Percentiles rank a stretch among this genome's conserved stretches.
These are phyloP conservation scores for Mimumesa dahlbomi DNA, from an alignment of 2,888 invertebrate species.

Conservation along the genomic window DNA sequence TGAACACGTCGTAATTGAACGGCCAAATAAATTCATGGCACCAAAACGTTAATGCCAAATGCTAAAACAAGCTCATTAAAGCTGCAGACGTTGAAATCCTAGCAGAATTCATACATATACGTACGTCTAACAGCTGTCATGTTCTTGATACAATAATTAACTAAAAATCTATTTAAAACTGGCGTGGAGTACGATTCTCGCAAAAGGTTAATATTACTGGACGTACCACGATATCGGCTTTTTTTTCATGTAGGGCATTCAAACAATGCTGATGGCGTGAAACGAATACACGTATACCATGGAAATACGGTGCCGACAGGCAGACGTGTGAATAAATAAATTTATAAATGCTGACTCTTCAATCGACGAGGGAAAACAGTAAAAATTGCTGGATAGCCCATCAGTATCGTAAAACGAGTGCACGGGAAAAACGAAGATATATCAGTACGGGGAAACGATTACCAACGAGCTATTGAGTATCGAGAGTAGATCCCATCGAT, in stretches of 20 bases:
- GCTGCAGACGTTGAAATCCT: too few species aligned
- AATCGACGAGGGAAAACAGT: constrained; percentile 13
- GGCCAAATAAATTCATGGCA: constrained; percentile 1
- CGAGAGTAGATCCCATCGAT: constrained; percentile 18
- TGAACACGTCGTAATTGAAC: constrained; percentile 30
- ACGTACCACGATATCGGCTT: too few species aligned
- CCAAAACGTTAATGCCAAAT: background rate
- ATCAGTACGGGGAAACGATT: constrained; percentile 15
- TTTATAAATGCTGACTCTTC: constrained; percentile 31
- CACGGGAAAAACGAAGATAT: constrained; percentile 1
- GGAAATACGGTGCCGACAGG: constrained; percentile 1
- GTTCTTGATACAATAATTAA: too few species aligned
- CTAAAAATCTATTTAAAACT: too few species aligned
- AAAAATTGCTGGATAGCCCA: constrained; percentile 42
- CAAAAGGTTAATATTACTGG: too few species aligned
- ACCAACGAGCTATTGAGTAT: constrained; percentile 16
- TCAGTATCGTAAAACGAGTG: constrained; percentile 32
- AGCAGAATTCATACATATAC: too few species aligned
- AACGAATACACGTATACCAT: constrained; percentile 13
- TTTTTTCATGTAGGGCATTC: too few species aligned
- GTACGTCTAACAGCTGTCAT: too few species aligned
- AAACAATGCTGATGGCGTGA: constrained; percentile 29
- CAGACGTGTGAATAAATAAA: constrained; percentile 24
- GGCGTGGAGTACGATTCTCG: too few species aligned
- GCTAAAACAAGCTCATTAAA: background rate